Percentiles rank a stretch among this genome's conserved stretches.
phyloP scores from a whole-genome alignment of 2,888 invertebrate species.

The Eurytoma californica region DNA sequence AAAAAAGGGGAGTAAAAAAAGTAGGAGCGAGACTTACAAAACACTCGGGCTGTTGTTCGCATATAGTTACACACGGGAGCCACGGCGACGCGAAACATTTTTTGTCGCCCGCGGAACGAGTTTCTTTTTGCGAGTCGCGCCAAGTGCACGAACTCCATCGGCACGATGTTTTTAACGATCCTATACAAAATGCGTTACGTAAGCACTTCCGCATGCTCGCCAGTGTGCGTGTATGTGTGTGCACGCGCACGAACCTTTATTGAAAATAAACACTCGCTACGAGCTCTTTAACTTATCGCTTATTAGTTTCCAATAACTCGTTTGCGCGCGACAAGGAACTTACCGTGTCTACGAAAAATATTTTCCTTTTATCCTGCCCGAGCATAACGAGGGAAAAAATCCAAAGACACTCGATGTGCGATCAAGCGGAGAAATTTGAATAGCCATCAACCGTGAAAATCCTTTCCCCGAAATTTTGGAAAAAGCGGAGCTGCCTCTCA shows the following conservation, averaged over 20 bases:
- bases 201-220: constrained; percentile 39
- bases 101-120: constrained; percentile 3
- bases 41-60: constrained; percentile 9
- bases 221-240: neutral
- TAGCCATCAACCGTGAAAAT: no score
- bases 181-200: constrained; percentile 28
- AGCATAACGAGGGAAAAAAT: no score
- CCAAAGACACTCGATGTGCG: neutral
- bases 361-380: no score
- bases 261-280: constrained; percentile 17
- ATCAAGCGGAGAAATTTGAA: neutral
- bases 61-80: neutral
- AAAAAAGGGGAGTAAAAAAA: neutral
- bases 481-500: neutral
- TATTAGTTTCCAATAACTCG: neutral
- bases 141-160: constrained; percentile 23
- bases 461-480: no score
- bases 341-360: no score
- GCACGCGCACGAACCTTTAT: neutral
- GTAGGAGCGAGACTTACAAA: constrained; percentile 2
- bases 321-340: no score
- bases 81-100: constrained; percentile 20
- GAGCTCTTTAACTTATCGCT: neutral
- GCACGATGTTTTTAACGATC: constrained; percentile 48
- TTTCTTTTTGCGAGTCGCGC: neutral